These are phyloP conservation scores for Drosophila bipectinata DNA, from an alignment of 1,140 invertebrate species.

Conservation along the genomic window DNA sequence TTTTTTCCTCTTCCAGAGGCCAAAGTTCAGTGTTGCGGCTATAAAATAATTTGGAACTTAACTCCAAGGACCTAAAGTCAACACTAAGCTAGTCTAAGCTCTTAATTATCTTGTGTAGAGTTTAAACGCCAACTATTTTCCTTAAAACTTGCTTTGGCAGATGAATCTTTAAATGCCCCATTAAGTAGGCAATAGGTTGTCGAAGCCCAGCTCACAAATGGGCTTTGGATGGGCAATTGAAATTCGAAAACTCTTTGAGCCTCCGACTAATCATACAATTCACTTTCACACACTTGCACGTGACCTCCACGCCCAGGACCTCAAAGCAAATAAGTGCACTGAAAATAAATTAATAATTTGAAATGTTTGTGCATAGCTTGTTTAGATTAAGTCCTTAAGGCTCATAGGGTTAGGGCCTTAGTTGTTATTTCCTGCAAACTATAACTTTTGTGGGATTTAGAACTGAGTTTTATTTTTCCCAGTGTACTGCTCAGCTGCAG, in stretches of 20 bases:
- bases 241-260: conserved; percentile 6
- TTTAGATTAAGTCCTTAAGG: too few species aligned
- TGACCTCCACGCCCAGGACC: conserved; percentile 33
- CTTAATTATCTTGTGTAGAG: background rate
- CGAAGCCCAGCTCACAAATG: background rate
- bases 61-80: conserved; percentile 1
- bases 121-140: conserved; percentile 4
- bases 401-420: too few species aligned
- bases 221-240: background rate
- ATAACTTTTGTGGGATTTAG: too few species aligned
- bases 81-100: conserved; percentile 3
- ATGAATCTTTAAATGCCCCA: conserved; percentile 7
- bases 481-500: conserved; percentile 23
- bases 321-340: conserved; percentile 6
- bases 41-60: conserved; percentile 1
- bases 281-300: conserved; percentile 67
- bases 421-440: too few species aligned
- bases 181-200: background rate
- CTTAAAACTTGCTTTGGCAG: background rate
- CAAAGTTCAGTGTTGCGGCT: background rate
- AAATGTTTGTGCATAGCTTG: too few species aligned
- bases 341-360: background rate
- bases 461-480: background rate
- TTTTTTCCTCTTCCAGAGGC: background rate
- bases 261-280: conserved; percentile 59